Percentiles rank a stretch among this genome's conserved stretches.
phyloP scores from a whole-genome alignment of 2,113 vertebrate species.

The Neotoma lepida region DNA sequence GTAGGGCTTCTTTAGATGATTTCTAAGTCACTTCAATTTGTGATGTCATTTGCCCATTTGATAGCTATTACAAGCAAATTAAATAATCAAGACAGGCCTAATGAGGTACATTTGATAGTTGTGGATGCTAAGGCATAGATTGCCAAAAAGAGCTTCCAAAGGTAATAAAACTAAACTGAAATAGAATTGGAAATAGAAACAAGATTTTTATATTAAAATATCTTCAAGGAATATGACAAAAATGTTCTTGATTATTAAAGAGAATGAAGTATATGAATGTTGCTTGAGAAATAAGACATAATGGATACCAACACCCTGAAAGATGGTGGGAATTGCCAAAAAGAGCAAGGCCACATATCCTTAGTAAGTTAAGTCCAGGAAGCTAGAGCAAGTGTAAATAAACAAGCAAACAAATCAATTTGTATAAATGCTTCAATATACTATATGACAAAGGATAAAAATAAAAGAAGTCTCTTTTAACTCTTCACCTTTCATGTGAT shows the following conservation, averaged over 20 bases:
- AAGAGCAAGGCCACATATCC: background rate
- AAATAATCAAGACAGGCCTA: background rate
- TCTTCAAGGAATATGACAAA: background rate
- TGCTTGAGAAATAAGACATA: background rate
- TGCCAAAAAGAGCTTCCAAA: background rate
- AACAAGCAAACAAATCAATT: background rate
- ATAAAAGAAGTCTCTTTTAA: background rate
- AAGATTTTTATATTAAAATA: background rate
- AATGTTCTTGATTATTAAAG: background rate
- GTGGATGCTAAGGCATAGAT: background rate
- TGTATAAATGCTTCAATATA: background rate
- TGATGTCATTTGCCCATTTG: conserved; percentile 15
- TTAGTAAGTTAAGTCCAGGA: background rate
- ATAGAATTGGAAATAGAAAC: background rate
- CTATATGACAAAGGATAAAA: background rate
- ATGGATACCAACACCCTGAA: background rate
- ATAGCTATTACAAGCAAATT: background rate
- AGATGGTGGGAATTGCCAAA: background rate
- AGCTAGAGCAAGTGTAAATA: background rate
- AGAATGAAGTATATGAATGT: background rate
- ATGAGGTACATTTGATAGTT: background rate
- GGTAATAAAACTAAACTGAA: background rate
- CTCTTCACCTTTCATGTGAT: background rate
- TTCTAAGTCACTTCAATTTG: background rate
- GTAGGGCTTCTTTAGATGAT: background rate